phyloP scores from a whole-genome alignment of 1,140 invertebrate species.

The Ceratina australensis region DNA sequence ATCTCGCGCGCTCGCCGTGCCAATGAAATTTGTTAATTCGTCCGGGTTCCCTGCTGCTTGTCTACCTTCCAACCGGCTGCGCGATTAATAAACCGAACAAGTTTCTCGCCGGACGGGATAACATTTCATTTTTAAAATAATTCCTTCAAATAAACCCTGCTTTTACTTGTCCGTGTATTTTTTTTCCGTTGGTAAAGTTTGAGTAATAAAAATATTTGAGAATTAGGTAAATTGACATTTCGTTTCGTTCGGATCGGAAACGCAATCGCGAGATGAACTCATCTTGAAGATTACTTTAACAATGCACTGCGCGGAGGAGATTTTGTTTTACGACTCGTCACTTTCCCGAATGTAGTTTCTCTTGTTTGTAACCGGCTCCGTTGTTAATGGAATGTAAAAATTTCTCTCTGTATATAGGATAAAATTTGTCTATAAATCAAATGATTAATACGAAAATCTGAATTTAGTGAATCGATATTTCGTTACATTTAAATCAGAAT shows the following conservation, averaged over 20 bases:
- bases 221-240: background rate
- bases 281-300: background rate
- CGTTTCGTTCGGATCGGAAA: background rate
- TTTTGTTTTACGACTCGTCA: conserved; percentile 1
- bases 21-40: conserved; percentile 8
- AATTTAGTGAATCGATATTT: background rate
- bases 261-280: background rate
- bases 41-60: background rate
- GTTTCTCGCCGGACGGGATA: background rate
- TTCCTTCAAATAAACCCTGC: too few relatives aligned
- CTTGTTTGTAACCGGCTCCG: too few relatives aligned
- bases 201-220: too few relatives aligned
- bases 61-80: background rate
- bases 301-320: background rate
- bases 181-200: too few relatives aligned
- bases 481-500: background rate
- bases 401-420: too few relatives aligned
- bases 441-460: too few relatives aligned
- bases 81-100: conserved; percentile 13
- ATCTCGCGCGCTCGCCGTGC: background rate
- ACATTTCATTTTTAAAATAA: background rate
- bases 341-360: conserved; percentile 1
- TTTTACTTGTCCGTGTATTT: too few relatives aligned
- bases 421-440: too few relatives aligned
- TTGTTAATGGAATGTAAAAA: too few relatives aligned